Percentiles rank a stretch among this genome's conserved stretches.
phyloP scores from a whole-genome alignment of 92 coral and sea anemone species.

The Epizoanthus illoricatus region DNA sequence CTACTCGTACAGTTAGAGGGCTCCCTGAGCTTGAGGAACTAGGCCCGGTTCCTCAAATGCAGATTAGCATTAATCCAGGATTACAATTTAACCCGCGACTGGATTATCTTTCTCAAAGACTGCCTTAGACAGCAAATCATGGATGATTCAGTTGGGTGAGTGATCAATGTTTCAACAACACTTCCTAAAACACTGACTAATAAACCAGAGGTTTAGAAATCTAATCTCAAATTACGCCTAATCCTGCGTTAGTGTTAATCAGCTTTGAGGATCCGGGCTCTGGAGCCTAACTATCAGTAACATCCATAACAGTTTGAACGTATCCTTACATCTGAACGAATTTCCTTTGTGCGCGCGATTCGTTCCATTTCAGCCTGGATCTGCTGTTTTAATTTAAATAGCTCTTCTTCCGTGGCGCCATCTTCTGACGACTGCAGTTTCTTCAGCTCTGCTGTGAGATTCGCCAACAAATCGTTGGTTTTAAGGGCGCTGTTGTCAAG shows the following conservation, averaged over 20 bases:
- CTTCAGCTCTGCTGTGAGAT: constrained; percentile 9
- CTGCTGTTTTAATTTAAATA: neutral
- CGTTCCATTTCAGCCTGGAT: neutral
- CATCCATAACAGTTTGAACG: neutral
- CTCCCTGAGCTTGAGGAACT: no score
- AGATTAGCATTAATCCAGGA: no score
- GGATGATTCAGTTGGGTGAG: neutral
- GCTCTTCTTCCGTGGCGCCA: neutral
- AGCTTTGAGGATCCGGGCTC: no score
- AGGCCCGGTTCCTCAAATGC: no score
- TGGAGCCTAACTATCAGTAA: neutral
- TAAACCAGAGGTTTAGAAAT: no score
- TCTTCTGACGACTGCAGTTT: constrained; percentile 3
- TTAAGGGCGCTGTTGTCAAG: neutral
- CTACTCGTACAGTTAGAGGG: no score
- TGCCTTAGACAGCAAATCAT: neutral
- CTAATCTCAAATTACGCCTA: no score
- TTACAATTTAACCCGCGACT: no score
- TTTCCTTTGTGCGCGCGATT: neutral
- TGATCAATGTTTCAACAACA: no score
- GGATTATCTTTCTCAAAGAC: no score
- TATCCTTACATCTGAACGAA: constrained; percentile 12
- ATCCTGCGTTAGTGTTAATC: no score
- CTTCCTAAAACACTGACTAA: no score
- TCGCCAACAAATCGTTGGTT: neutral